phyloP scores from a whole-genome alignment of 2,888 invertebrate species.

The Eilema sororculum region DNA sequence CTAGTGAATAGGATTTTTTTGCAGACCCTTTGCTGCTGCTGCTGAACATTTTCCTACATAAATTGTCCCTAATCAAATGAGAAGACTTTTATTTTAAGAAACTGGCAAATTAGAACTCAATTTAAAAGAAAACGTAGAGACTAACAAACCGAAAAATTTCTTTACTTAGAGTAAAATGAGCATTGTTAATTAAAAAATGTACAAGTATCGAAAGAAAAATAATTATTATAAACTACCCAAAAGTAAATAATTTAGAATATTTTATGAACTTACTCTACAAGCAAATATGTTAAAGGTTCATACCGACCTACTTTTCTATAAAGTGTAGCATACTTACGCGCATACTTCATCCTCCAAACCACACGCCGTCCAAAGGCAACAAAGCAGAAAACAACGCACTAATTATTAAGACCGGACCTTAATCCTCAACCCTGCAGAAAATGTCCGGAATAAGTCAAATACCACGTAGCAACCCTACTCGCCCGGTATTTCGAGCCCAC shows the following conservation, averaged over 20 bases:
- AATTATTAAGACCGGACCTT: constrained; percentile 38
- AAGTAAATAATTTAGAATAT: neutral
- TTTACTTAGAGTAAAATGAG: neutral
- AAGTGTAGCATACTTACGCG: constrained; percentile 20
- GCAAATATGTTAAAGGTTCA: constrained; percentile 13
- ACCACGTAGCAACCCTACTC: constrained; percentile 37
- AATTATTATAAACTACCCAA: neutral
- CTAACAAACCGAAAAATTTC: too few relatives aligned
- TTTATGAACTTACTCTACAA: neutral
- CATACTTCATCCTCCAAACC: constrained; percentile 21
- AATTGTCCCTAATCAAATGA: too few relatives aligned
- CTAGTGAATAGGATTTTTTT: neutral
- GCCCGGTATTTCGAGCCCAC: constrained; percentile 47
- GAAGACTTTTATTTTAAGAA: too few relatives aligned
- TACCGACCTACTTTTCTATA: constrained; percentile 8
- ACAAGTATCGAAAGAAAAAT: neutral
- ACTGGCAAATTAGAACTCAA: too few relatives aligned
- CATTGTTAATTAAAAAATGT: neutral
- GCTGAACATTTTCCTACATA: neutral
- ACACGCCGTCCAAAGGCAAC: constrained; percentile 13
- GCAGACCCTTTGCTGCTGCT: neutral
- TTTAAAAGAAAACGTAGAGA: too few relatives aligned
- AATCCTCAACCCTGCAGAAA: constrained; percentile 28
- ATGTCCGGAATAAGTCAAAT: constrained; percentile 46
- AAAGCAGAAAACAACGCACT: constrained; percentile 28